Evolutionary conservation across 92 coral and sea anemone genomes (phyloP), one percentile per base, ranked within the genome.

Genomic region (Porites divaricata): DNA sequence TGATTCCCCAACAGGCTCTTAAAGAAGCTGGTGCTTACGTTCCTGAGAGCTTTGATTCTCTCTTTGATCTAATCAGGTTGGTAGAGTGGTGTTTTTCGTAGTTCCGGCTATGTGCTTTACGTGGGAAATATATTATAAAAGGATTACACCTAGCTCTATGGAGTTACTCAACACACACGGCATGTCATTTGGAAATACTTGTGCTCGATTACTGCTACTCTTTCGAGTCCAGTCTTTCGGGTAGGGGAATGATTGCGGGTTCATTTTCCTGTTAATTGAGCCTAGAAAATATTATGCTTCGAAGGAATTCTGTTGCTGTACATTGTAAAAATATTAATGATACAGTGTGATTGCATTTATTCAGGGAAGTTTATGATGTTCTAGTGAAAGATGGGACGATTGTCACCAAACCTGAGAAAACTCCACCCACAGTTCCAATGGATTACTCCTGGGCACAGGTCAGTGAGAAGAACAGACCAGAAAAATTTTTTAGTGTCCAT

Each of bases 391-490:
- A 91, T 61, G 98, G 99, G 56, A 90, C 91, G 74, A 92, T 97
- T 72, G 94, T 97, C 77, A 98, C 99, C 64, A 94, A 78, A 70
- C 95, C 99, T 7, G 95, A 93, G 78, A 97, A 91, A 84, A 86
- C 81, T 53, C 99, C 99, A 8, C 99, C 99, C 17, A 97, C 99
- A 1, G 98, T 97, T 67, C 99, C 99, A 2, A 97, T 97, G 99
- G 99, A 97, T 88, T 97, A 97, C 89, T 89, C 92, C 45, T 97
- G 99, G 99, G 99, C 99, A 1, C 99, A 97, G 95, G 99, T 97
- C 54, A 70, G 88, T 69, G 35, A 20, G 14, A 25, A 59, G 45
- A 35, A 35, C 45, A 35, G 10, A 26, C 24, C 9, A 14, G n/a
- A 4, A 9, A 4, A 8, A 10, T 14, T 50, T 53, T 25, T 11